These are phyloP conservation scores for Takifugu ocellatus DNA, from an alignment of 2,797 vertebrate genomes.

Conservation along the genomic window DNA sequence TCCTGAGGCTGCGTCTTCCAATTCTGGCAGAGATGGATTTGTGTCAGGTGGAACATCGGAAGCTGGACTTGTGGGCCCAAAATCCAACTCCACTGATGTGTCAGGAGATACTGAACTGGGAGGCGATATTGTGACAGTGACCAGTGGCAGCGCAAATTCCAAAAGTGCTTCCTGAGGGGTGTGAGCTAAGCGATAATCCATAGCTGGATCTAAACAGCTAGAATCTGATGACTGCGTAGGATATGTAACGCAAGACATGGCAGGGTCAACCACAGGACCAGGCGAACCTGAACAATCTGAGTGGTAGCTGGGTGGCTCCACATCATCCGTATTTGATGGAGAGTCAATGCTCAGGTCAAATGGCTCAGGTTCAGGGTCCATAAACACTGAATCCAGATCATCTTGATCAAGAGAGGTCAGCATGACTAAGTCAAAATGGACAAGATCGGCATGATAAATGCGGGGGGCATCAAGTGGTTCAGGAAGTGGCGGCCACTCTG, in stretches of 20 bases:
- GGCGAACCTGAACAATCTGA: slow-evolving; percentile 50
- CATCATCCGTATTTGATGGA: slow-evolving; percentile 51
- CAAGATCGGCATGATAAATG: slow-evolving; percentile 68
- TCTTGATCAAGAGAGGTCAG: slow-evolving; percentile 74
- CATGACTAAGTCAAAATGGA: slow-evolving; percentile 76
- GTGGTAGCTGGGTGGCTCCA: slow-evolving; percentile 38
- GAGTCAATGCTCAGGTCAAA: slow-evolving; percentile 63
- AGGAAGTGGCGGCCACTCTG: slow-evolving; percentile 76
- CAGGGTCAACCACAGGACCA: slow-evolving; percentile 42
- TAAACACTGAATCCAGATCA: slow-evolving; percentile 75
- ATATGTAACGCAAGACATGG: slow-evolving; percentile 28
- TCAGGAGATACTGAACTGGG: slow-evolving; percentile 70
- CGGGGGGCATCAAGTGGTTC: slow-evolving; percentile 67
- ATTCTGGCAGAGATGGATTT: slow-evolving; percentile 36
- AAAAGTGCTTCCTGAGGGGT: slow-evolving; percentile 26
- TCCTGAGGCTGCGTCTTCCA: slow-evolving; percentile 30
- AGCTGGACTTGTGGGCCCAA: slow-evolving; percentile 37
- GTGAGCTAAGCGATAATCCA: slow-evolving; percentile 37
- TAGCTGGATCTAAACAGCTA: slow-evolving; percentile 33
- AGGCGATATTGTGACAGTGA: slow-evolving; percentile 70
- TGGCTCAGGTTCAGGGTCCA: slow-evolving; percentile 73
- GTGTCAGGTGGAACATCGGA: slow-evolving; percentile 31
- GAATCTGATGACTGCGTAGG: slow-evolving; percentile 36
- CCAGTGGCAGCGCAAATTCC: slow-evolving; percentile 36
- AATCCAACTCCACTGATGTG: slow-evolving; percentile 62